Evolutionary conservation across 2,888 invertebrate genomes (phyloP), one percentile per base, ranked within the genome.

Genomic region (Brachyptera putata): DNA sequence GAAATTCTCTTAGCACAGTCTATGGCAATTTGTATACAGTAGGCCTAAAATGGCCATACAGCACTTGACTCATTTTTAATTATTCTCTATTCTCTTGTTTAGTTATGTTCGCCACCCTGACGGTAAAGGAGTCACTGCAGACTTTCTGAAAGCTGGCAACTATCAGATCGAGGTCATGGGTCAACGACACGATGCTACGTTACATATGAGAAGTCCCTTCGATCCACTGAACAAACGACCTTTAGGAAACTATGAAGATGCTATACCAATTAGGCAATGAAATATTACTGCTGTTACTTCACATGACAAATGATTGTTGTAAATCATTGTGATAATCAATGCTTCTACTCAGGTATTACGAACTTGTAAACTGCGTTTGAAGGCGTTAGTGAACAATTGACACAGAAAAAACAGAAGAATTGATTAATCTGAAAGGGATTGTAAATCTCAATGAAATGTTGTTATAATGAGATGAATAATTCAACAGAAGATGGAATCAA

Each of bases 141-240:
- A 85, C 16, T 91, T 80, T 70, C 73, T 93, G 37, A 80, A 80
- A 68, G 77, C 78, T 11, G 93, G 91, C 11, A 74, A 80, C 18
- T 95, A 92, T 70, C 84, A 89, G 72, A 81, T 95, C 39, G 92
- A 93, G 78, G 81, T 87, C 16, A 81, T 91, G 80, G 91, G 92
- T 5, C 81, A 82, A 66, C 81, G 79, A 66, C 81, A 88, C 71
- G 83, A 84, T 56, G 91, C 91, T 0, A 79, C 78, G 3, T 75
- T 89, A 56, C 84, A 89, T 70, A 70, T 86, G 22, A 84, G 79
- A 69, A 89, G 89, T 66, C 91, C 91, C 0, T 94, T 94, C 70
- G 93, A 95, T 76, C 88, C 91, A 0, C 80, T 80, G 56, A 86
- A 87, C 57, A 84, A 85, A 70, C 80, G 93, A 66, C 75, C 90